phyloP scores from a whole-genome alignment of 92 coral and sea anemone genomes.

The Parazoanthus swiftii region DNA sequence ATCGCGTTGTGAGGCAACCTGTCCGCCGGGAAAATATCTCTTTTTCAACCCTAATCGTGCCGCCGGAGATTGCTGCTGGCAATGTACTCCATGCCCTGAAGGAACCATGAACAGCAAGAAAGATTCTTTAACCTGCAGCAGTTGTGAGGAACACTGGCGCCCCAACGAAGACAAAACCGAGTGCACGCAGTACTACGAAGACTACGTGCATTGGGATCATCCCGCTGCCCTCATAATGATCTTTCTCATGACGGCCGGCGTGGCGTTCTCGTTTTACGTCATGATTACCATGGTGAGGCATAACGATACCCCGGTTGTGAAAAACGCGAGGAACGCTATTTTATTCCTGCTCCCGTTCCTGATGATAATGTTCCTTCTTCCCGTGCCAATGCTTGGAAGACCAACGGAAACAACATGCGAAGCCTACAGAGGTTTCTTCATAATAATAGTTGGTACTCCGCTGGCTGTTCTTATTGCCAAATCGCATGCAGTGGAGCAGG shows the following conservation, averaged over 20 bases:
- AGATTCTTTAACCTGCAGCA: constrained; percentile 68
- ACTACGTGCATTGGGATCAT: constrained; percentile 89
- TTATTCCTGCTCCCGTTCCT: constrained; percentile 70
- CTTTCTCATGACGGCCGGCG: constrained; percentile 85
- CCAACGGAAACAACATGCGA: constrained; percentile 91
- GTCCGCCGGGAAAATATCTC: constrained; percentile 65
- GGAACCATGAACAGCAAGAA: constrained; percentile 58
- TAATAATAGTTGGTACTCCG: constrained; percentile 79
- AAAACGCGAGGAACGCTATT: constrained; percentile 80
- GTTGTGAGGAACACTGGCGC: constrained; percentile 69
- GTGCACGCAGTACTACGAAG: constrained; percentile 76
- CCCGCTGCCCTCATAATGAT: constrained; percentile 86
- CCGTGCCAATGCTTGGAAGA: constrained; percentile 82
- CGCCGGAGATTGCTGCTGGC: constrained; percentile 89
- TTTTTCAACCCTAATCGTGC: constrained; percentile 46
- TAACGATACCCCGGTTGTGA: constrained; percentile 85
- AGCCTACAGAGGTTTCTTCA: constrained; percentile 85
- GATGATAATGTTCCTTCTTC: constrained; percentile 78
- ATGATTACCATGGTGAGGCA: constrained; percentile 73
- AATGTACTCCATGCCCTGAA: constrained; percentile 69
- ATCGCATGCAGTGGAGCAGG: constrained; percentile 67
- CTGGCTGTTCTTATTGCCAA: constrained; percentile 80
- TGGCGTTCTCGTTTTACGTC: constrained; percentile 80
- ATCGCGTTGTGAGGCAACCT: constrained; percentile 77
- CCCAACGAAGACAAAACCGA: constrained; percentile 65